A percentile compares a stretch with the other conserved stretches of the same genome.
Evolutionary conservation across 2,888 invertebrate genomes (phyloP).

Genomic region (Crematogaster levior): DNA sequence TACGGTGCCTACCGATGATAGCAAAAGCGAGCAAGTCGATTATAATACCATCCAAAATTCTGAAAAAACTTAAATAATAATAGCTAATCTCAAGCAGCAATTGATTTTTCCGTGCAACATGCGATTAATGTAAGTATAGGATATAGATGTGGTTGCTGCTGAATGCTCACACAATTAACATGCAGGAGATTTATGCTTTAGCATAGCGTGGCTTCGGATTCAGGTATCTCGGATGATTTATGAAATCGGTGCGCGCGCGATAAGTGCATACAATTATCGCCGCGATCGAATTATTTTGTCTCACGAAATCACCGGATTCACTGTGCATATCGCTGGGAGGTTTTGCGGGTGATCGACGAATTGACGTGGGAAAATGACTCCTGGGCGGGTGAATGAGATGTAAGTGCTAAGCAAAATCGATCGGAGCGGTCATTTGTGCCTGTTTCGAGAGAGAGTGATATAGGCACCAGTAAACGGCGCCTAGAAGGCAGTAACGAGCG

Average conservation of each 20-base stretch:
- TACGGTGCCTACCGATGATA: slow-evolving; percentile 8
- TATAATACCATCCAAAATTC: not conserved
- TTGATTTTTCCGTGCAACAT: slow-evolving; percentile 31
- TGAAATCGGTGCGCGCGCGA: slow-evolving; percentile 7
- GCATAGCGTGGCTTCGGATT: not conserved
- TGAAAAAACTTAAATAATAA: slow-evolving; percentile 13
- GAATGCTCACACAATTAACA: slow-evolving; percentile 10
- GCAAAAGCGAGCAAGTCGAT: not conserved
- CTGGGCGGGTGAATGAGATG: not conserved
- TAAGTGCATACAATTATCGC: slow-evolving; percentile 37
- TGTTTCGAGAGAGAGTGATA: not conserved
- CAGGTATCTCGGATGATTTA: slow-evolving; percentile 27
- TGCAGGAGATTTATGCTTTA: slow-evolving; percentile 15
- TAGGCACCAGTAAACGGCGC: slow-evolving; percentile 12
- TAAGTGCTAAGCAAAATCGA: slow-evolving; percentile 12
- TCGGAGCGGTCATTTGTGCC: not conserved
- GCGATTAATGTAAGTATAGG: slow-evolving; percentile 35
- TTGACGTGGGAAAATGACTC: slow-evolving; percentile 34
- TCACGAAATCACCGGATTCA: slow-evolving; percentile 1
- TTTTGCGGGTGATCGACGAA: slow-evolving; percentile 12
- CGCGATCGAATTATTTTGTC: slow-evolving; percentile 38
- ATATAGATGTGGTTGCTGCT: slow-evolving; percentile 10
- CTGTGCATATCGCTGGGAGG: not conserved
- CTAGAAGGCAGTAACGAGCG: slow-evolving; percentile 37
- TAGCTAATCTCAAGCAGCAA: not conserved